Percentiles rank a stretch among this genome's conserved stretches.
Evolutionary conservation across 2,888 invertebrate species (phyloP).

Genomic region (Steinernema carpocapsae): DNA sequence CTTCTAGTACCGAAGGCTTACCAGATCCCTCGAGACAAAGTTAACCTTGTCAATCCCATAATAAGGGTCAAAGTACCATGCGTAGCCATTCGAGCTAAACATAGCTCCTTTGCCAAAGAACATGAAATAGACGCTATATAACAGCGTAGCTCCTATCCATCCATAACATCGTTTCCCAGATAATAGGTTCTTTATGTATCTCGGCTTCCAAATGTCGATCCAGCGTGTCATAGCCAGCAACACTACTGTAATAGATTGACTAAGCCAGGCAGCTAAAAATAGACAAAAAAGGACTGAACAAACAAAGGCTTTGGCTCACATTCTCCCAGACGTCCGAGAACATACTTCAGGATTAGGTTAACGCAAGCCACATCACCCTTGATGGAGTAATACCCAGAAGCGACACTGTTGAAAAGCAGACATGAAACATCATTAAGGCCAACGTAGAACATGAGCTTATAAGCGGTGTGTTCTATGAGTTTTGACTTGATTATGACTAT

Average conservation of each 20-base stretch:
- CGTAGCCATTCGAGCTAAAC: neutral
- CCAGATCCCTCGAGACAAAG: neutral
- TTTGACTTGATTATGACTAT: neutral
- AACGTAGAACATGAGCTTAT: neutral
- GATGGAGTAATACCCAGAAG: neutral
- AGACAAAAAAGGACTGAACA: neutral
- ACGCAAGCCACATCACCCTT: neutral
- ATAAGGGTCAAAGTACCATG: neutral
- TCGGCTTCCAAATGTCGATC: neutral
- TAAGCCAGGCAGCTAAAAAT: neutral
- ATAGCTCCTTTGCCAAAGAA: neutral
- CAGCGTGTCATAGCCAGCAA: neutral
- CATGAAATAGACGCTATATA: neutral
- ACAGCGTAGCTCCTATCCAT: neutral
- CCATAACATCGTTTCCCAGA: neutral
- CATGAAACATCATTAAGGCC: neutral
- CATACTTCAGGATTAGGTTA: neutral
- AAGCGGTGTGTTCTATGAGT: neutral
- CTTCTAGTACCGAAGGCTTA: too few species aligned
- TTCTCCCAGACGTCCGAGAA: neutral
- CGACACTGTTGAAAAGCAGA: neutral
- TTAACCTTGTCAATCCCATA: neutral
- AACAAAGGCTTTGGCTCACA: neutral
- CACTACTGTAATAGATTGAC: neutral
- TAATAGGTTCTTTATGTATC: neutral